These are phyloP conservation scores for Oikopleura albicans DNA, from an alignment of 23 tunicate genomes.

Conservation along the genomic window DNA sequence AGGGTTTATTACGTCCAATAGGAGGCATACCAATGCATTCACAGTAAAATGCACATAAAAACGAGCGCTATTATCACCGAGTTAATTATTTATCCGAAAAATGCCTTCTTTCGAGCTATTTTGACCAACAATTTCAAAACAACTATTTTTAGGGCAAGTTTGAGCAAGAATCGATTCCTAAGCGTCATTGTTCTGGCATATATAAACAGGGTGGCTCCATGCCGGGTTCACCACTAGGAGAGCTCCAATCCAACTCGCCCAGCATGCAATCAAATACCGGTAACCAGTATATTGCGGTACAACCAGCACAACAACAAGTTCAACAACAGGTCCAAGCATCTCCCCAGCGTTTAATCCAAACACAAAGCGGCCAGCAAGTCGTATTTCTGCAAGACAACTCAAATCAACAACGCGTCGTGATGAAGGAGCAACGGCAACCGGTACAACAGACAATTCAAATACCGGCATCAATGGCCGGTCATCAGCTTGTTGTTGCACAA, in stretches of 20 bases:
- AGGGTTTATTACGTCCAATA: too few species aligned
- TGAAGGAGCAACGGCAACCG: background rate
- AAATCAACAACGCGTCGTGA: background rate
- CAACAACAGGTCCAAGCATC: background rate
- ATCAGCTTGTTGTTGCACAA: conserved; percentile 3
- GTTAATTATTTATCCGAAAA: too few species aligned
- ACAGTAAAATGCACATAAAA: too few species aligned
- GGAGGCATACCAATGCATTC: too few species aligned
- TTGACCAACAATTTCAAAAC: too few species aligned
- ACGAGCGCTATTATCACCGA: too few species aligned
- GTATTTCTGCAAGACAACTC: background rate
- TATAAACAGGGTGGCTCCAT: background rate
- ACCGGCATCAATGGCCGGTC: conserved; percentile 9
- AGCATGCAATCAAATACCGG: background rate
- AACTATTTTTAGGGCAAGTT: conserved; percentile 15
- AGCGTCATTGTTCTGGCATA: background rate
- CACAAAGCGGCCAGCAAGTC: background rate
- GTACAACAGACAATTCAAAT: conserved; percentile 16
- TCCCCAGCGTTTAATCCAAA: conserved; percentile 11
- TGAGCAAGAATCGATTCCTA: background rate
- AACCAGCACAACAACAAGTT: conserved; percentile 3
- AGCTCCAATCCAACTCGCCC: background rate
- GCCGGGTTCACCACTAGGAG: background rate
- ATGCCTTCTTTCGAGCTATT: too few species aligned
- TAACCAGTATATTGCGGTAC: background rate